Conservation (phyloP, 1,140 invertebrate species). For the Lucilia cuprina region DNA sequence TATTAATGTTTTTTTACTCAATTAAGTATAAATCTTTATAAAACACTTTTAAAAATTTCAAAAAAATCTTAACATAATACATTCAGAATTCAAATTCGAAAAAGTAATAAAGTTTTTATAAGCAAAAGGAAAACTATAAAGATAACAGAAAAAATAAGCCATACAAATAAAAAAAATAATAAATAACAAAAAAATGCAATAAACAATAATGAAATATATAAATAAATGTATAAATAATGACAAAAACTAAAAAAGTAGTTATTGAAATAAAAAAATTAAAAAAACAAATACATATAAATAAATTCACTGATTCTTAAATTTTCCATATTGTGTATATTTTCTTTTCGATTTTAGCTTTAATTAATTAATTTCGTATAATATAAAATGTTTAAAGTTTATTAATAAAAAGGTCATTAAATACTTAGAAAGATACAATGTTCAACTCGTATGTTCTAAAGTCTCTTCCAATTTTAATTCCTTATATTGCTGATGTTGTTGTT, state of each 20-base stretch:
- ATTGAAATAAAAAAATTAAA: neutral
- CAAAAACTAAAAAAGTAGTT: neutral
- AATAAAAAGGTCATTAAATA: neutral
- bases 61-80: neutral
- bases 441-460: neutral
- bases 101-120: neutral
- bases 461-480: neutral
- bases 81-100: neutral
- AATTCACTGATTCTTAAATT: neutral
- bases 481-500: slow-evolving; percentile 3
- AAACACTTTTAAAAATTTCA: neutral
- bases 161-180: neutral
- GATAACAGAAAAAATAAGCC: neutral
- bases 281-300: neutral
- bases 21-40: neutral
- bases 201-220: neutral
- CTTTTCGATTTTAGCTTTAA: neutral
- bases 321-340: neutral
- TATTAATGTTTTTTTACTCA: neutral
- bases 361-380: neutral
- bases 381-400: neutral
- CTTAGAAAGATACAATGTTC: neutral
- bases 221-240: neutral
- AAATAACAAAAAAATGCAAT: neutral
- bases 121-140: neutral